Evolutionary conservation across 2,888 invertebrate genomes (phyloP), one percentile per base, ranked within the genome.

Genomic region (Nymphalis urticae): DNA sequence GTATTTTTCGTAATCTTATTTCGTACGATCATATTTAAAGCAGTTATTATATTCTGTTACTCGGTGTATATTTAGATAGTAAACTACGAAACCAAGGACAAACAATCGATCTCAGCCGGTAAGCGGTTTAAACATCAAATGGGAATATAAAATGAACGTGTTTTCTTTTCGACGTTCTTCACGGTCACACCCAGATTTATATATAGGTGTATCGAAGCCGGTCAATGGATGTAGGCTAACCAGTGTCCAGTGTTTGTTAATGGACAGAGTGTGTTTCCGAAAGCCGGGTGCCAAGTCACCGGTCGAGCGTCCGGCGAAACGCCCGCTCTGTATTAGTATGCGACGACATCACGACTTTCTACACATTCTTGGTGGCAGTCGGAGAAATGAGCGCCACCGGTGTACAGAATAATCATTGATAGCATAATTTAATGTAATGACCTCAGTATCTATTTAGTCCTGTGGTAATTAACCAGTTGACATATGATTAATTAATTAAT

Each of bases 331-430:
- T 79, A 92, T 92, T 92, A 92, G 91, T 92, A 92, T 92, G 92
- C 92, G 87, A 82, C 85, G 85, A 86, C 87, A 89, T 88, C 88
- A 89, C 88, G 87, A 92, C 92, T 92, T 92, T 92, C 92, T 88
- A 91, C 87, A 89, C 92, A 92, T 92, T 92, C 92, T 89, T 90
- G 84, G 82, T 84, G 84, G 81, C 83, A 81, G 80, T 80, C 82
- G 86, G 90, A 89, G 91, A 92, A 90, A 91, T 88, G 89, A 83
- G 82, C 82, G 83, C 84, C 85, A 82, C 84, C 85, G 83, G 86
- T 86, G 85, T 84, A 83, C 83, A 77, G 78, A 77, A 77, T 76
- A 78, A 77, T 80, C 75, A 76, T 74, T 72, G 58, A 74, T 73
- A 62, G 65, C 67, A 64, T 58, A 48, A 27, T 63, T 42, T 54